Evolutionary conservation across 2,888 invertebrate species (phyloP).

Genomic region (Hirtodrosophila confusa): DNA sequence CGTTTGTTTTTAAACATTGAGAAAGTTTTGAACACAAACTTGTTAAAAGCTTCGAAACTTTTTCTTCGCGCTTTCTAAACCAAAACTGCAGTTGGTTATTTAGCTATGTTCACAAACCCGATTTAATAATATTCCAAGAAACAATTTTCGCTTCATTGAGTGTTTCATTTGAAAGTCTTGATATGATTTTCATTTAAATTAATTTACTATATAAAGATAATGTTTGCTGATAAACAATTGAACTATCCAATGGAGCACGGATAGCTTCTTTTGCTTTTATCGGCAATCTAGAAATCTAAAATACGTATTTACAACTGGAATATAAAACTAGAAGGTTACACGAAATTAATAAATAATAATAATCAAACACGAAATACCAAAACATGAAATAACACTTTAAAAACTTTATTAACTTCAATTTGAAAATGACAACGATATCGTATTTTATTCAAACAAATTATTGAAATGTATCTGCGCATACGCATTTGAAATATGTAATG

Average conservation of each 20-base stretch:
- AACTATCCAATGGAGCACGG: slow-evolving; percentile 71
- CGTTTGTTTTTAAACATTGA: slow-evolving; percentile 16
- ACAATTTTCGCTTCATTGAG: slow-evolving; percentile 40
- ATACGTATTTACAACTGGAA: slow-evolving; percentile 39
- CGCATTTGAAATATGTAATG: slow-evolving; percentile 73
- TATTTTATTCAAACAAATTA: slow-evolving; percentile 73
- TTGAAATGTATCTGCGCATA: slow-evolving; percentile 74
- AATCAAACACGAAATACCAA: slow-evolving; percentile 40
- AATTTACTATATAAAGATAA: background rate
- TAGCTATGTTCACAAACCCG: background rate
- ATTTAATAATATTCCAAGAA: background rate
- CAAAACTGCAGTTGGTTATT: slow-evolving; percentile 68
- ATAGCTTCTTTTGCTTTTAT: slow-evolving; percentile 32
- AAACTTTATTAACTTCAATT: slow-evolving; percentile 73
- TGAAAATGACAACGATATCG: slow-evolving; percentile 73
- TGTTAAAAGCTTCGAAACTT: slow-evolving; percentile 17
- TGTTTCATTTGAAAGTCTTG: slow-evolving; percentile 37
- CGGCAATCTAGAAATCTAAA: slow-evolving; percentile 2
- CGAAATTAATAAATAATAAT: slow-evolving; percentile 25
- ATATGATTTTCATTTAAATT: background rate
- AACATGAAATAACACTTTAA: slow-evolving; percentile 51
- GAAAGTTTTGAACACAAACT: slow-evolving; percentile 56
- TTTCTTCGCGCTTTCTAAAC: slow-evolving; percentile 14
- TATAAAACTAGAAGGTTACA: slow-evolving; percentile 35
- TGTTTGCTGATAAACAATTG: slow-evolving; percentile 28